Evolutionary conservation across 1,140 invertebrate genomes (phyloP).

Genomic region (Drosophila lacteicornis): DNA sequence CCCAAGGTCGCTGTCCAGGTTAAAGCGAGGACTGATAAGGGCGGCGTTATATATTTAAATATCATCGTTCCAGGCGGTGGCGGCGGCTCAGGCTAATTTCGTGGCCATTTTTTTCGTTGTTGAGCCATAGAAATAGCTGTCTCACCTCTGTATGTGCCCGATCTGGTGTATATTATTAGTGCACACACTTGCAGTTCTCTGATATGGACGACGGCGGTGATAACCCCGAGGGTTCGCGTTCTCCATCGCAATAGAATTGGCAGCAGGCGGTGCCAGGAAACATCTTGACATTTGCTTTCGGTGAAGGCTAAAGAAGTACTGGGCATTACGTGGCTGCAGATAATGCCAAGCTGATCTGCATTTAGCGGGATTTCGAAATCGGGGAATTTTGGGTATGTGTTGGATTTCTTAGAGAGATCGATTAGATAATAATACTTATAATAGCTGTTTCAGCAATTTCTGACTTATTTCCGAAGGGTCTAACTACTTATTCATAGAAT

Average conservation of each 20-base stretch:
- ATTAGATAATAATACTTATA: neutral
- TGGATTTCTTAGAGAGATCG: no score
- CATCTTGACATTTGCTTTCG: slow-evolving; percentile 65
- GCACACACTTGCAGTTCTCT: slow-evolving; percentile 39
- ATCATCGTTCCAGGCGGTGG: slow-evolving; percentile 11
- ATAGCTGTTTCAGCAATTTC: no score
- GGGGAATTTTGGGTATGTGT: no score
- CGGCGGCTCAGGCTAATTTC: slow-evolving; percentile 6
- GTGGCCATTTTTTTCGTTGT: slow-evolving; percentile 21
- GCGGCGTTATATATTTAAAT: slow-evolving; percentile 18
- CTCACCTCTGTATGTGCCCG: slow-evolving; percentile 12
- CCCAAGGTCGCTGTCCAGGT: slow-evolving; percentile 57
- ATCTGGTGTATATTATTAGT: slow-evolving; percentile 20
- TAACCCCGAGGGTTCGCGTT: slow-evolving; percentile 37
- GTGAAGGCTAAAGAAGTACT: slow-evolving; percentile 8
- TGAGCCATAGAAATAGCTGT: slow-evolving; percentile 29
- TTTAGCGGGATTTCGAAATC: neutral
- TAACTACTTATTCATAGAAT: slow-evolving; percentile 29
- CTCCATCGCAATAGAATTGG: slow-evolving; percentile 53
- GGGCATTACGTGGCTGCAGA: slow-evolving; percentile 18
- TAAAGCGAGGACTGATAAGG: slow-evolving; percentile 55
- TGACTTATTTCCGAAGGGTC: neutral
- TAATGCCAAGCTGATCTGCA: slow-evolving; percentile 8
- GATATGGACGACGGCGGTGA: slow-evolving; percentile 44
- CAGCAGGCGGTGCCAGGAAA: slow-evolving; percentile 66